Evolutionary conservation across 2,113 vertebrate species (phyloP).

Genomic region (Antechinus flavipes): DNA sequence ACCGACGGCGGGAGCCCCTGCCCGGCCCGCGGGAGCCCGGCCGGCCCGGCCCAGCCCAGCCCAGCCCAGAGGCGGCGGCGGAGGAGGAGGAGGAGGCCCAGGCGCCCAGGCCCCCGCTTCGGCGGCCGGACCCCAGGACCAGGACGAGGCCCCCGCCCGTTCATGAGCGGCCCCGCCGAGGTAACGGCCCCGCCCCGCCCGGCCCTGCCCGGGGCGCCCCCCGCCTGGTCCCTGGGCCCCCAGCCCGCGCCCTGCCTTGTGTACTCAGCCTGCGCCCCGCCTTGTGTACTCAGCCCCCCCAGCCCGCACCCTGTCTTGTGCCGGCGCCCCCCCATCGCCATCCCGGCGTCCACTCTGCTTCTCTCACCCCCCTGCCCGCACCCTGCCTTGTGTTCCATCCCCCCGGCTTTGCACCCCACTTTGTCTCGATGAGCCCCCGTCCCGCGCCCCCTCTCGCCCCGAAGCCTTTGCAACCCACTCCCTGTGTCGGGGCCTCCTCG

Average conservation of each 20-base stretch:
- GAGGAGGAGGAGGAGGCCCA: neutral
- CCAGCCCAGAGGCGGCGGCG: neutral
- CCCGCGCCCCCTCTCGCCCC: conserved; percentile 18
- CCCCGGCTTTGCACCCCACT: conserved; percentile 40
- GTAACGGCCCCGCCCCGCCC: neutral
- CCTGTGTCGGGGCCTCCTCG: neutral
- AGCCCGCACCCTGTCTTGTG: neutral
- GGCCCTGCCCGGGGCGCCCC: neutral
- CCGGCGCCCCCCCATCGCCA: neutral
- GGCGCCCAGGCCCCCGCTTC: neutral
- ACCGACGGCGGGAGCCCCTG: neutral
- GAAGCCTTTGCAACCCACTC: neutral
- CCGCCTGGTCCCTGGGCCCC: neutral
- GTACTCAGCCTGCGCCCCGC: no score
- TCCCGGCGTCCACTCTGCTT: conserved; percentile 38
- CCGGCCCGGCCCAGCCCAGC: conserved; percentile 4
- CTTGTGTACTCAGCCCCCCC: neutral
- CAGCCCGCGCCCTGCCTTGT: neutral
- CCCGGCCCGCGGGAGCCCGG: neutral
- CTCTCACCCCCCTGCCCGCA: neutral
- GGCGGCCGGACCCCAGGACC: neutral
- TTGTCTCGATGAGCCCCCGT: neutral
- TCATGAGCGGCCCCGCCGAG: neutral
- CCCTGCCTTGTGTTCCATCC: neutral
- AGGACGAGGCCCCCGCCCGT: neutral